Base-by-base conservation (phyloP, 2,113 vertebrate genomes). In the Nothobranchius furzeri region DNA sequence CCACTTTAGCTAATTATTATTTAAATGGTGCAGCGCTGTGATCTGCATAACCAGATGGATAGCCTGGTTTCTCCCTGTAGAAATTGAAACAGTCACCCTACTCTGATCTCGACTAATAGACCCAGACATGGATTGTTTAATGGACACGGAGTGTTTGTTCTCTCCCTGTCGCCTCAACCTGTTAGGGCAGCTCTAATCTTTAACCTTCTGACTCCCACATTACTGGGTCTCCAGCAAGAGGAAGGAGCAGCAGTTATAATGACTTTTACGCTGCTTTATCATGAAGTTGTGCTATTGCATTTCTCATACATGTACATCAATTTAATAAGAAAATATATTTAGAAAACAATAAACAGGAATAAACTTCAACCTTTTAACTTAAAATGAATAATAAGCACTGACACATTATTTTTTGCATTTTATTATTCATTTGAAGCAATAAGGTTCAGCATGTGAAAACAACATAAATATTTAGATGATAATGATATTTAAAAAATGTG, bases 11-110 rank as follows among this genome's bases (percentile, higher is more conserved):
- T 93, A 93, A 93, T 93, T 93, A 94, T 90, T 93, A 90, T 92
- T 92, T 92, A 93, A 95, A 93, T 90, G 88, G 88, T 73, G 83
- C 89, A 89, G 83, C 81, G 84, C 91, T 92, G 88, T 87, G 82
- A 90, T 92, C 92, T 91, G 94, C 92, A 87, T 92, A 91, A 89
- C 88, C 90, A 93, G 91, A 90, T 90, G 91, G 92, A 90, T 89
- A 85, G 81, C 77, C 85, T 70, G 54, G 56, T 81, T 78, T 68
- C 89, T 89, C 90, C 93, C 93, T 80, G 78, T 87, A 93, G 94
- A 93, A 94, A 94, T 85, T 92, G 90, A 93, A 93, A 93, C 89
- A 93, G 93, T 93, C 92, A 91, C 83, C 88, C 89, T 90, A 80
- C 85, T 92, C 78, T 92, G 93, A 91, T 93, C 90, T 79, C 59